Percentiles rank a stretch among this genome's conserved stretches.
phyloP scores from a whole-genome alignment of 2,797 vertebrate genomes.

The Coreius guichenoti region DNA sequence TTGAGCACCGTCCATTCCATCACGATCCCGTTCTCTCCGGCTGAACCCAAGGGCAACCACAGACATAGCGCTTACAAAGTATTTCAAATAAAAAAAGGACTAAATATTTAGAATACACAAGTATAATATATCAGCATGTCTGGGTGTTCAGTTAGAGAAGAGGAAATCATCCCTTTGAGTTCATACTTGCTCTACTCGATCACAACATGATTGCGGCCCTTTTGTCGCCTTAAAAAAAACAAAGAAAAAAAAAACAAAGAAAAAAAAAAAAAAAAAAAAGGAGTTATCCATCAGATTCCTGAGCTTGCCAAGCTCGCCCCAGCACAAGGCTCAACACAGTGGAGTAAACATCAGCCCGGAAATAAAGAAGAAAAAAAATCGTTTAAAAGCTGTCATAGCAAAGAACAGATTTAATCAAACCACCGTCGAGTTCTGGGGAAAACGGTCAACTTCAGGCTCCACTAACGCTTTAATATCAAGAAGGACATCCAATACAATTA shows the following conservation, averaged over 20 bases:
- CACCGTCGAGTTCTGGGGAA: slow-evolving; percentile 75
- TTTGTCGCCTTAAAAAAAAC: slow-evolving; percentile 49
- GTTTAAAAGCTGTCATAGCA: slow-evolving; percentile 71
- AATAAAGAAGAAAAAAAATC: slow-evolving; percentile 63
- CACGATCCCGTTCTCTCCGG: not conserved
- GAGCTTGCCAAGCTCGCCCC: slow-evolving; percentile 70
- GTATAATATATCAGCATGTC: slow-evolving; percentile 58
- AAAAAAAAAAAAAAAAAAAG: slow-evolving; percentile 39
- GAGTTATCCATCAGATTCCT: slow-evolving; percentile 62
- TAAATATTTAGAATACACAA: slow-evolving; percentile 56
- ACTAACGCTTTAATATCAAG: slow-evolving; percentile 80
- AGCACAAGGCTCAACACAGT: slow-evolving; percentile 71
- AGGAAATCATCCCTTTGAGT: slow-evolving; percentile 48
- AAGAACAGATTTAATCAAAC: slow-evolving; percentile 78
- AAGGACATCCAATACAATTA: slow-evolving; percentile 84
- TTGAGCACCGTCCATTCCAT: slow-evolving; percentile 18
- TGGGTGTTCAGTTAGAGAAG: slow-evolving; percentile 54
- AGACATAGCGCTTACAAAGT: slow-evolving; percentile 62
- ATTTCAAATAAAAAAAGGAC: slow-evolving; percentile 59
- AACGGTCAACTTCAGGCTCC: slow-evolving; percentile 77
- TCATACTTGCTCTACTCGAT: slow-evolving; percentile 44
- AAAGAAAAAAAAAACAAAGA: slow-evolving; percentile 32
- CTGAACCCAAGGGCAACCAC: slow-evolving; percentile 48
- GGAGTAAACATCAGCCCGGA: slow-evolving; percentile 68
- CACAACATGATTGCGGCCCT: slow-evolving; percentile 42